Conservation (phyloP, 2,113 vertebrate genomes). For the Cyanistes caeruleus region DNA sequence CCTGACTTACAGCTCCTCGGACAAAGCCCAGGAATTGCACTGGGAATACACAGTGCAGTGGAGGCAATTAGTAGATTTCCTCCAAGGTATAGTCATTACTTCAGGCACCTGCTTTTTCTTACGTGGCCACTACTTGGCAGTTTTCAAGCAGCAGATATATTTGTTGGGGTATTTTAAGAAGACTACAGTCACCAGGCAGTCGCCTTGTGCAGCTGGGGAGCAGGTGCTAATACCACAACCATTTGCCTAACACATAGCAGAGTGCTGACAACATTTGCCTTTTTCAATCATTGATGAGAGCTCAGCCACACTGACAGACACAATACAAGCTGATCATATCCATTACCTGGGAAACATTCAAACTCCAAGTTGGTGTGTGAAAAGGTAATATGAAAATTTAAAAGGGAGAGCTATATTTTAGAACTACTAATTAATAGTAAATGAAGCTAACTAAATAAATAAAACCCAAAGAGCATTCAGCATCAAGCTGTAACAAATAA, state of each 20-base stretch:
- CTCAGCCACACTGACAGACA: background rate
- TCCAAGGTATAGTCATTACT: background rate
- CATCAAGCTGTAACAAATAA: background rate
- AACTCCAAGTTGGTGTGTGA: background rate
- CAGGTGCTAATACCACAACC: background rate
- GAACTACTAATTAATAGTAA: background rate
- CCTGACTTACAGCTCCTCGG: background rate
- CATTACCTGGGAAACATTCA: background rate
- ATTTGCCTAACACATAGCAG: background rate
- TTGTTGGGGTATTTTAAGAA: background rate
- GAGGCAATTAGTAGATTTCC: background rate
- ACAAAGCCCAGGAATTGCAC: background rate
- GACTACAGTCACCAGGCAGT: background rate
- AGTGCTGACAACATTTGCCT: background rate
- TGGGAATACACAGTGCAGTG: background rate
- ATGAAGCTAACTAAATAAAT: background rate
- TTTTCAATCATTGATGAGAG: background rate
- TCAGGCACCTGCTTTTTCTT: background rate
- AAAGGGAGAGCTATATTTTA: background rate
- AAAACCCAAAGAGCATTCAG: background rate
- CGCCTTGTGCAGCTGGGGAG: background rate
- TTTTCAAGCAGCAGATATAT: background rate
- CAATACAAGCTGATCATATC: background rate
- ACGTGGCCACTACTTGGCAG: background rate
- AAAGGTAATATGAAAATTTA: background rate